Conservation (phyloP, 2,113 vertebrate species). For the Gadus chalcogrammus region DNA sequence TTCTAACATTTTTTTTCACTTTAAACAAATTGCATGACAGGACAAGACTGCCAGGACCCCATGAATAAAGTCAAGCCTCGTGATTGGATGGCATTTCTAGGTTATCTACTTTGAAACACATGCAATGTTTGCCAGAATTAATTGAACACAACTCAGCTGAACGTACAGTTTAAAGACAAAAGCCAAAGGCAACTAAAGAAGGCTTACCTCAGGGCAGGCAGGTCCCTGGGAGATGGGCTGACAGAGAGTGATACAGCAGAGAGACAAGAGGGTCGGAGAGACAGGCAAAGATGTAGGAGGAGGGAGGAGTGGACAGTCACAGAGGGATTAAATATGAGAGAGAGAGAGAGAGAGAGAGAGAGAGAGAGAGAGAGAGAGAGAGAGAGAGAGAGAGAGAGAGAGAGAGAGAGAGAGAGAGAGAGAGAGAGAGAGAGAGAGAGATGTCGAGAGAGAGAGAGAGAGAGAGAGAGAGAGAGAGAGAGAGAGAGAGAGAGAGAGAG, state of each 20-base stretch:
- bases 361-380: too few species aligned
- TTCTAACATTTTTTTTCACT: too few species aligned
- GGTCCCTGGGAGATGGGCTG: background rate
- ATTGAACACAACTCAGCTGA: background rate
- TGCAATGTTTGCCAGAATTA: too few species aligned
- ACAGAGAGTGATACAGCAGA: background rate
- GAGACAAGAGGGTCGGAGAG: background rate
- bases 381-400: too few species aligned
- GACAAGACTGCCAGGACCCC: too few species aligned
- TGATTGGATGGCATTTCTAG: too few species aligned
- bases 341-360: too few species aligned
- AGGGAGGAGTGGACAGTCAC: conserved; percentile 69
- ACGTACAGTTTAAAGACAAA: background rate
- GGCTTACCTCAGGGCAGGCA: background rate
- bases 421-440: too few species aligned
- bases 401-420: too few species aligned
- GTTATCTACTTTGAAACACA: too few species aligned
- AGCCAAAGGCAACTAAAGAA: background rate
- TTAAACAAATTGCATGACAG: too few species aligned
- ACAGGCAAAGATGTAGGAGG: conserved; percentile 21
- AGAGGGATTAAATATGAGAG: conserved; percentile 67
- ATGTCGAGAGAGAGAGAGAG: conserved; percentile 1
- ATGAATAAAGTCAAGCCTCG: too few species aligned
- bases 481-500: background rate
- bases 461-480: conserved; percentile 1